A percentile compares a stretch with the other conserved stretches of the same genome.
Evolutionary conservation across 2,113 vertebrate species (phyloP).

Genomic region (Megaceryle maxima): DNA sequence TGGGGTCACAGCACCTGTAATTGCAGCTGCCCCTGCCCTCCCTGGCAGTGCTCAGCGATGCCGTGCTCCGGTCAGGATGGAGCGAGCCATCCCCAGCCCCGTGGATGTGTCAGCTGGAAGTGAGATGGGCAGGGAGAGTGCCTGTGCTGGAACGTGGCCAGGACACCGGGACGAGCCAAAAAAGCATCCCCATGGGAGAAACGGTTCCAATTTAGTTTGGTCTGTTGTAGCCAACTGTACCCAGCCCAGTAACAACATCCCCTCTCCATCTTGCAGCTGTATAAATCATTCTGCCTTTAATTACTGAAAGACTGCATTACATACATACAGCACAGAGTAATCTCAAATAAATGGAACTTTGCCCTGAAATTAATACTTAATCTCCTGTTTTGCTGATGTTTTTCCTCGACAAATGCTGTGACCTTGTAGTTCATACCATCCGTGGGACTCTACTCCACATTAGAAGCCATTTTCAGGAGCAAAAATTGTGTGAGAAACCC

Average conservation of each 20-base stretch:
- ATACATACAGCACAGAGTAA: not conserved
- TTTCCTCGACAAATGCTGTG: not conserved
- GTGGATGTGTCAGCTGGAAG: not conserved
- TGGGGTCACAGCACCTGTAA: not conserved
- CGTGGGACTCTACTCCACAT: conserved; percentile 10
- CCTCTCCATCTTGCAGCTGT: conserved; percentile 1
- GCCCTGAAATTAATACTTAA: conserved; percentile 43
- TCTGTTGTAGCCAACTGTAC: not conserved
- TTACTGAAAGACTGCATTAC: conserved; percentile 8
- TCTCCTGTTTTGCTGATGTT: conserved; percentile 6
- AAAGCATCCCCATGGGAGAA: not conserved
- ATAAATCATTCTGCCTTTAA: conserved; percentile 50
- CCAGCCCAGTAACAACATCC: not conserved
- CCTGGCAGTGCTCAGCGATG: not conserved
- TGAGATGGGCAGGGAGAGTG: not conserved
- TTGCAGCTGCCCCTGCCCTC: not conserved
- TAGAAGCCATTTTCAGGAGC: conserved; percentile 13
- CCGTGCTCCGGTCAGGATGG: not conserved
- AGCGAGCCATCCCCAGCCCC: not conserved
- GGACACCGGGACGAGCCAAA: not conserved
- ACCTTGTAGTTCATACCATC: conserved; percentile 1
- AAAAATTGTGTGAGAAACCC: conserved; percentile 27
- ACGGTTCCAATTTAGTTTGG: not conserved
- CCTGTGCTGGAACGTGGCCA: not conserved
- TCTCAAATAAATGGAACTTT: conserved; percentile 1